These are phyloP conservation scores for Tinamus major DNA, from an alignment of 2,797 vertebrate species.

Conservation along the genomic window DNA sequence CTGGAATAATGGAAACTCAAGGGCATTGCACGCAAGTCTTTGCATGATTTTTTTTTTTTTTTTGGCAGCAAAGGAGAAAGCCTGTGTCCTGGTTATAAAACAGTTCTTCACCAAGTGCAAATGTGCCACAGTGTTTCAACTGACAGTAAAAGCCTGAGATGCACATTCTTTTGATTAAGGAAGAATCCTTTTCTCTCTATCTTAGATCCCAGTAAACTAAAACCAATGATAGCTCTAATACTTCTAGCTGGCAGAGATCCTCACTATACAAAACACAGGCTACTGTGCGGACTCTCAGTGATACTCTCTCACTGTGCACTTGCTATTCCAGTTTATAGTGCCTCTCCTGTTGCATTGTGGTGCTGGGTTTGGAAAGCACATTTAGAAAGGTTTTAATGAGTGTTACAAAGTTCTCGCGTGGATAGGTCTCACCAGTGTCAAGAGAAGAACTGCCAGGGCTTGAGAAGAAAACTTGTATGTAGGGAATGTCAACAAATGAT, in stretches of 20 bases:
- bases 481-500: not conserved
- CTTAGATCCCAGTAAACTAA: not conserved
- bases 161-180: not conserved
- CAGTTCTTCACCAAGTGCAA: not conserved
- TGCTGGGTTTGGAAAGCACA: not conserved
- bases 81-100: not conserved
- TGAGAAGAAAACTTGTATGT: not conserved
- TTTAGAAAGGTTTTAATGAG: not conserved
- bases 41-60: not conserved
- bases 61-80: not conserved
- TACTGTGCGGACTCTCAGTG: not conserved
- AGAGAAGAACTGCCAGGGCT: not conserved
- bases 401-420: not conserved
- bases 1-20: not conserved
- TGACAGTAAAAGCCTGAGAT: not conserved
- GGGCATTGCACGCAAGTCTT: not conserved
- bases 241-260: not conserved
- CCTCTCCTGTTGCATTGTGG: not conserved
- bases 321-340: not conserved
- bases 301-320: not conserved
- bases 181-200: not conserved
- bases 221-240: not conserved
- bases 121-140: rapidly evolving
- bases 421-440: not conserved
- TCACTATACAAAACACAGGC: not conserved